Base-by-base conservation (phyloP, 2,888 invertebrate species). In the Cataglyphis livida region DNA sequence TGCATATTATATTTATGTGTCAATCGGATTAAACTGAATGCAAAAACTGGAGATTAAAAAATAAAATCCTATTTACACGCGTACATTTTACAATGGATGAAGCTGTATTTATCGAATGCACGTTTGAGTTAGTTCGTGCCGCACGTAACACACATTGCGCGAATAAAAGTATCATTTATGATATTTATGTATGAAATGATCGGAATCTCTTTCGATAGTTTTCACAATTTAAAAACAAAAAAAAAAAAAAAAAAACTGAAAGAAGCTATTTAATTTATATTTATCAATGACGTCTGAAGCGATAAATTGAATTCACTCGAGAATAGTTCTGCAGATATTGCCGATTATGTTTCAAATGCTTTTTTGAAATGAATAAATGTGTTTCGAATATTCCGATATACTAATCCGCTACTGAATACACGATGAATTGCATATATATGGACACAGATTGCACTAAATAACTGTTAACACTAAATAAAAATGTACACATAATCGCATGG, bases 1-100 rank as follows among this genome's bases (percentile, higher is more conserved):
- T 57, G 15, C 38, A 3, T 57, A 66, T 76, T 21, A 66, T 57
- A 57, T 66, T 66, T 54, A 15, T 28, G n/a, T 28, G 3, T 1
- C 41, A 54, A 41, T 65, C 57, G 28, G 10, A 28, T 76, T 66
- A 76, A 66, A 28, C 66, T 32, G 57, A 66, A 21, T 7, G 57
- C 25, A 15, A 76, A 66, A 57, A 51, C 7, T 76, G 6, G 18
- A 75, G 41, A 38, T 66, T 66, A 54, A 71, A 5, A n/a, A 41
- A 28, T 28, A 28, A 64, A 54, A n/a, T 57, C 6, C 41, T 18
- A 76, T 66, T 66, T 76, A 65, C 57, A 75, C 18, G n/a, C 41
- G n/a, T 65, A 41, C 28, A 65, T 76, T 76, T 76, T 15, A n/a
- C 38, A 38, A 0, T 9, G 7, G 4, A 9, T 10, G 25, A 48